Conservation (phyloP, 2,888 invertebrate species). For the Protophormia terraenovae region DNA sequence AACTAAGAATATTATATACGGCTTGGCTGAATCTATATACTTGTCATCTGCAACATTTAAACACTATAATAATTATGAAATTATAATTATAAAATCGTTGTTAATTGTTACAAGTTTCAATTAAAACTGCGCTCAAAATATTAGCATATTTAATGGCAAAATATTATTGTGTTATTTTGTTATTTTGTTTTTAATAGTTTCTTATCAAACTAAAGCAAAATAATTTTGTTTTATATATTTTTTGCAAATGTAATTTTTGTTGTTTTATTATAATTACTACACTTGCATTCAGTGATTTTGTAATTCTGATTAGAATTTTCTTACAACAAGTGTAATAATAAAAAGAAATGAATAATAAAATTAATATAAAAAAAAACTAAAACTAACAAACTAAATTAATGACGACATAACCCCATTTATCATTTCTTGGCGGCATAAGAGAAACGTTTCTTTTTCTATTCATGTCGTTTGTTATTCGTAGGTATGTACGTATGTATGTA, state of each 20-base stretch:
- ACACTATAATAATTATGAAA: constrained; percentile 1
- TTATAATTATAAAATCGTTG: constrained; percentile 22
- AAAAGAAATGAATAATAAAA: not conserved
- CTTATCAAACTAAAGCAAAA: constrained; percentile 47
- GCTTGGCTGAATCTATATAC: too few species aligned
- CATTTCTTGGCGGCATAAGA: constrained; percentile 23
- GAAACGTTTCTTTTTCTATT: not conserved
- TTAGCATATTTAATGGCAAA: constrained; percentile 6
- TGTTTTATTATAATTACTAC: not conserved
- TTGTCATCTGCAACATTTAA: too few species aligned
- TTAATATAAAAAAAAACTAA: not conserved
- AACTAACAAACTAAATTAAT: not conserved
- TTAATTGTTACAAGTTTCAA: constrained; percentile 54
- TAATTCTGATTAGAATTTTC: constrained; percentile 37
- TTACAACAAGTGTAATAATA: not conserved
- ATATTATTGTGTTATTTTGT: constrained; percentile 27
- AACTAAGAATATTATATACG: too few species aligned
- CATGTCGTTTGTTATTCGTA: not conserved
- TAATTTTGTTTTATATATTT: constrained; percentile 2
- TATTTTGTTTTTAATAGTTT: too few species aligned
- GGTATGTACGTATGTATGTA: too few species aligned
- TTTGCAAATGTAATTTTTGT: constrained; percentile 3
- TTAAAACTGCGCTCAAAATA: constrained; percentile 39
- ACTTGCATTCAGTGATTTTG: constrained; percentile 1
- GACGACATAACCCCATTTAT: constrained; percentile 23